These are phyloP conservation scores for Drosophila ananassae DNA, from an alignment of 1,140 invertebrate species.

Conservation along the genomic window DNA sequence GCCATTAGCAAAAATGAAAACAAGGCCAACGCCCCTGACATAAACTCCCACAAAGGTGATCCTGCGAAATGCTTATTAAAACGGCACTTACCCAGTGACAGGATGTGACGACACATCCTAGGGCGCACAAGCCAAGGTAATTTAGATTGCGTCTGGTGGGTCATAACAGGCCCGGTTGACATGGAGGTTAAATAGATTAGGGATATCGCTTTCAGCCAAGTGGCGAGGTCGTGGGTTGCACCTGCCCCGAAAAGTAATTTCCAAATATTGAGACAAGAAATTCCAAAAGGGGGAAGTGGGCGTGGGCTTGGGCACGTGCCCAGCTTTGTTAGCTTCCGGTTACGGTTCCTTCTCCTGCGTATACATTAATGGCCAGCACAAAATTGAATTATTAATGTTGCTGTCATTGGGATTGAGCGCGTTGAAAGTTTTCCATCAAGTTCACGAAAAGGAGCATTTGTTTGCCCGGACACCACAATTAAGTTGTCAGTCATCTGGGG, in stretches of 20 bases:
- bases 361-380: constrained; percentile 12
- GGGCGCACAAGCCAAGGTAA: constrained; percentile 60
- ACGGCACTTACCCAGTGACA: constrained; percentile 62
- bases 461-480: constrained; percentile 70
- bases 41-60: constrained; percentile 32
- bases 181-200: constrained; percentile 81
- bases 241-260: constrained; percentile 70
- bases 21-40: constrained; percentile 41
- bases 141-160: constrained; percentile 67
- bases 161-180: constrained; percentile 56
- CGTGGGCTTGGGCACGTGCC: constrained; percentile 5
- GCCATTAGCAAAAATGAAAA: constrained; percentile 76
- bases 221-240: constrained; percentile 38
- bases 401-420: constrained; percentile 69
- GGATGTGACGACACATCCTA: constrained; percentile 72
- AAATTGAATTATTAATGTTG: constrained; percentile 81
- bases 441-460: constrained; percentile 57
- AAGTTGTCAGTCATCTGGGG: constrained; percentile 54
- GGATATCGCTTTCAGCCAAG: constrained; percentile 74
- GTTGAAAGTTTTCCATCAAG: constrained; percentile 46
- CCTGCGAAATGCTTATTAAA: constrained; percentile 75
- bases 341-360: constrained; percentile 7
- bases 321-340: constrained; percentile 16
- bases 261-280: constrained; percentile 75
- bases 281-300: neutral